phyloP scores from a whole-genome alignment of 1,140 invertebrate species.

The Meloidogyne hapla region DNA sequence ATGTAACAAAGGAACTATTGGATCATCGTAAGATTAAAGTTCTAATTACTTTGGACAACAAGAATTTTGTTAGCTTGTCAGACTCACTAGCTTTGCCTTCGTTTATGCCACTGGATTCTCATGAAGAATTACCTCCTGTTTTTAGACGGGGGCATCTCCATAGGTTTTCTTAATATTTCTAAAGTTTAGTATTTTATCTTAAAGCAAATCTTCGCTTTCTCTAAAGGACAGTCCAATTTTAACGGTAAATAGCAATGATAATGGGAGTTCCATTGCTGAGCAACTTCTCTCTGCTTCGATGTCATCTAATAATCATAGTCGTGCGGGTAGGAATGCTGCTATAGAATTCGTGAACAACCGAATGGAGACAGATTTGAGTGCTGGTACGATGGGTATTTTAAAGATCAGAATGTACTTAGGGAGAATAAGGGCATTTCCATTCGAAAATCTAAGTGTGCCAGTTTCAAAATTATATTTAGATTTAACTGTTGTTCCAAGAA shows the following conservation, averaged over 20 bases:
- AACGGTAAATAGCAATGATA: constrained; percentile 8
- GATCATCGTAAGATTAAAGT: not conserved
- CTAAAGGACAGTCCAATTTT: constrained; percentile 40
- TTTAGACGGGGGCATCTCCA: constrained; percentile 4
- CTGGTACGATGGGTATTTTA: constrained; percentile 44
- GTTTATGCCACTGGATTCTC: constrained; percentile 1
- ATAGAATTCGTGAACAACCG: not conserved
- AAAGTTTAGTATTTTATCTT: no score
- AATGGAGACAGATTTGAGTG: constrained; percentile 55
- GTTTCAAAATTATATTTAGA: constrained; percentile 1
- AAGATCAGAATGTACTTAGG: not conserved
- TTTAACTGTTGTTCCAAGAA: constrained; percentile 22
- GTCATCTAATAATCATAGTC: constrained; percentile 13
- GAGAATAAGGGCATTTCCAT: no score
- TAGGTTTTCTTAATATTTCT: not conserved
- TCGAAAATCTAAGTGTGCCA: no score
- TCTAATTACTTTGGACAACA: not conserved
- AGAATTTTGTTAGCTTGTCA: not conserved
- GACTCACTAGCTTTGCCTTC: not conserved
- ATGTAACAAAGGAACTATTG: not conserved
- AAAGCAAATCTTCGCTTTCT: constrained; percentile 23
- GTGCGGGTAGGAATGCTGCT: constrained; percentile 6
- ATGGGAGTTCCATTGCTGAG: constrained; percentile 3
- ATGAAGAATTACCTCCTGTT: not conserved
- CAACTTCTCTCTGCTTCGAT: constrained; percentile 16